A percentile compares a stretch with the other conserved stretches of the same genome.
These are phyloP conservation scores for Diaprepes abbreviatus DNA, from an alignment of 2,888 invertebrate species.

Conservation along the genomic window DNA sequence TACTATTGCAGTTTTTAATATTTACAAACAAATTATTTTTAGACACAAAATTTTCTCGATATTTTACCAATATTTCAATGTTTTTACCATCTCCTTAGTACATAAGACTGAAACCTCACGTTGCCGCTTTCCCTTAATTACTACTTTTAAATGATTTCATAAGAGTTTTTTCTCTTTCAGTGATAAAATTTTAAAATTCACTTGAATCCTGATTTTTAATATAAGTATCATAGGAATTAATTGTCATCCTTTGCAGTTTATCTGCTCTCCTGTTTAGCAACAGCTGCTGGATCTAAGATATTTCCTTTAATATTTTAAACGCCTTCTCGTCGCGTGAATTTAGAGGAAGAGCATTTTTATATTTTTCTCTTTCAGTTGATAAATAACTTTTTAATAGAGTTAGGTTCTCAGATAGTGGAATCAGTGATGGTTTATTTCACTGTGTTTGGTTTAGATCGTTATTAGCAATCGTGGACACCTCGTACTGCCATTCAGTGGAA, in stretches of 20 bases:
- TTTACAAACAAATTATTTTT: too few species aligned
- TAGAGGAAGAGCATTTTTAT: not conserved
- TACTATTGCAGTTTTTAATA: too few species aligned
- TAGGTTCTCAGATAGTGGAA: conserved; percentile 42
- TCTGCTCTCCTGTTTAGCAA: not conserved
- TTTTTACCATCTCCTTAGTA: not conserved
- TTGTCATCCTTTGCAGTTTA: not conserved
- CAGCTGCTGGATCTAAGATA: not conserved
- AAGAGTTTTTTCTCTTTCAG: not conserved
- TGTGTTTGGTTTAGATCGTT: conserved; percentile 44
- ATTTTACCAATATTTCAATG: too few species aligned
- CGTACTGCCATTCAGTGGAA: conserved; percentile 26
- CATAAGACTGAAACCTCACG: not conserved
- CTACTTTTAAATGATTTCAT: conserved; percentile 3
- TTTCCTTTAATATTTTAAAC: not conserved
- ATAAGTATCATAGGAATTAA: not conserved
- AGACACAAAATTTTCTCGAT: too few species aligned
- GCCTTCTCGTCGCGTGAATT: conserved; percentile 4
- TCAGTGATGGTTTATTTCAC: conserved; percentile 48
- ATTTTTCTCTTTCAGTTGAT: not conserved
- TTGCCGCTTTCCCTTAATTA: not conserved
- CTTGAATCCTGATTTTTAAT: not conserved
- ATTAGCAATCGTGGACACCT: too few species aligned
- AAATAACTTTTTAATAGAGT: conserved; percentile 10
- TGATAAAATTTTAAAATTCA: not conserved